Evolutionary conservation across 2,797 vertebrate genomes (phyloP).

Genomic region (Coregonus suidteri): DNA sequence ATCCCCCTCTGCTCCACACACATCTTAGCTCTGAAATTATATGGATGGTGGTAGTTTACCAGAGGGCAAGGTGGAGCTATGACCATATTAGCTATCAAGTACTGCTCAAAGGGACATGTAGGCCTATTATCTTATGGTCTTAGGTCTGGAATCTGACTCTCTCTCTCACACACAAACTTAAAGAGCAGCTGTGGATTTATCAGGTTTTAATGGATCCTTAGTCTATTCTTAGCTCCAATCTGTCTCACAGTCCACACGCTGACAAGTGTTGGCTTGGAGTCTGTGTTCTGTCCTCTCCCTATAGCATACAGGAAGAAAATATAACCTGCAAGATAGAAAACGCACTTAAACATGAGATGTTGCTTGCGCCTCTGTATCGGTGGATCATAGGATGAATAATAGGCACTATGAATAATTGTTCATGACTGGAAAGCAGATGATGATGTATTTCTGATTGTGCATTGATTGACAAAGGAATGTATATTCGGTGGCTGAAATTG

Average conservation of each 20-base stretch:
- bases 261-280: constrained; percentile 46
- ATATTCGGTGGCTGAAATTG: not conserved
- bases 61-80: not conserved
- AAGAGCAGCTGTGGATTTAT: constrained; percentile 49
- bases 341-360: constrained; percentile 47
- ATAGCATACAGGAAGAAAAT: constrained; percentile 34
- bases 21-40: not conserved
- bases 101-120: too few relatives aligned
- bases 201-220: constrained; percentile 59
- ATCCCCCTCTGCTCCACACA: not conserved
- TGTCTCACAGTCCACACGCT: constrained; percentile 51
- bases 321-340: constrained; percentile 53
- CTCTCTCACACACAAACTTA: constrained; percentile 15
- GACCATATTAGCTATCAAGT: not conserved
- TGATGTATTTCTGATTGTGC: not conserved
- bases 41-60: not conserved
- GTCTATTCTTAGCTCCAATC: constrained; percentile 66
- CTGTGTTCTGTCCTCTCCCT: constrained; percentile 45
- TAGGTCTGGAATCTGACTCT: constrained; percentile 6
- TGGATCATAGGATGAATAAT: constrained; percentile 28
- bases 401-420: constrained; percentile 10
- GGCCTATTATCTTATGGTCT: not conserved
- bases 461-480: not conserved
- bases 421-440: constrained; percentile 8
- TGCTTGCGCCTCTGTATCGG: constrained; percentile 8